Conservation (phyloP, 2,113 vertebrate genomes). For the Ictidomys tridecemlineatus region DNA sequence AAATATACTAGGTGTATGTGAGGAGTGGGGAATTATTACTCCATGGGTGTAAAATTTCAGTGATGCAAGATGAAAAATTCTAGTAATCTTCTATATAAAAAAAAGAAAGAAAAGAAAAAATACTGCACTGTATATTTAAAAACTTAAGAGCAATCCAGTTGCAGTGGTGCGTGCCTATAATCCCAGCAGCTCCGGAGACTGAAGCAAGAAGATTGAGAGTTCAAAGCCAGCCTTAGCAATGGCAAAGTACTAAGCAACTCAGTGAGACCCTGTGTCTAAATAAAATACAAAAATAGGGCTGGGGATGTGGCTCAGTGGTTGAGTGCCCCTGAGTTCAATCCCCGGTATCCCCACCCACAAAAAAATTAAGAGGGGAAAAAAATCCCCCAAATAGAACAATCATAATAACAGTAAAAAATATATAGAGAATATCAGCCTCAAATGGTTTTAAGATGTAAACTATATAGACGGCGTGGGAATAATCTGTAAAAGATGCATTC, state of each 20-base stretch:
- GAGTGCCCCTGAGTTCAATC: too few relatives aligned
- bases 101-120: too few relatives aligned
- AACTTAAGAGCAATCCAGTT: not conserved
- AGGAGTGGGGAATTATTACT: not conserved
- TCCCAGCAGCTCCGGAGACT: too few relatives aligned
- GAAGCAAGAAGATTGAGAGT: too few relatives aligned
- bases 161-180: too few relatives aligned
- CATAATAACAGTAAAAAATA: slow-evolving; percentile 23
- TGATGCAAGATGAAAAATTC: not conserved
- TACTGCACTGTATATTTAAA: not conserved
- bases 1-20: not conserved
- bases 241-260: too few relatives aligned
- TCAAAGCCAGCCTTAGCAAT: too few relatives aligned
- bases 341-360: too few relatives aligned
- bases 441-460: not conserved
- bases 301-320: too few relatives aligned
- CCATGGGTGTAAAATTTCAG: not conserved
- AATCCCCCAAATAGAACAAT: not conserved
- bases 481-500: not conserved
- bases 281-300: too few relatives aligned
- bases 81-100: not conserved
- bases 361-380: not conserved
- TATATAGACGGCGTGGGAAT: not conserved
- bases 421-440: not conserved
- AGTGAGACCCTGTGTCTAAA: too few relatives aligned